phyloP scores from a whole-genome alignment of 2,797 vertebrate species.

The Oreochromis mossambicus region DNA sequence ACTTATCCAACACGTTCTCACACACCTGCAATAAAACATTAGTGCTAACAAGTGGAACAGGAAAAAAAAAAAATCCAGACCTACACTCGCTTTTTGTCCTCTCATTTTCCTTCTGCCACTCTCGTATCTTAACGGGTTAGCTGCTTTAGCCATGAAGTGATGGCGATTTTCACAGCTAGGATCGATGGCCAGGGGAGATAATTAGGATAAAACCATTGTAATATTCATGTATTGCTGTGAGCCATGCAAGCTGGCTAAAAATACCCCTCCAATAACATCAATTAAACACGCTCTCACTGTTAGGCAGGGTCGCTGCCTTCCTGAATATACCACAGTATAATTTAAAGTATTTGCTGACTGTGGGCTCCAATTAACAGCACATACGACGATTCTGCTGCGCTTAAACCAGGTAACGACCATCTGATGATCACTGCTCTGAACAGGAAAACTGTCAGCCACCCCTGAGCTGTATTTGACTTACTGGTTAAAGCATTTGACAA shows the following conservation, averaged over 20 bases:
- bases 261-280: slow-evolving; percentile 8
- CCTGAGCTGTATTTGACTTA: neutral
- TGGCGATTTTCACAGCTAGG: slow-evolving; percentile 17
- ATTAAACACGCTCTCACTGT: neutral
- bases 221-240: slow-evolving; percentile 23
- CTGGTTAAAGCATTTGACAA: neutral
- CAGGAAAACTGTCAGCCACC: neutral
- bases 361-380: neutral
- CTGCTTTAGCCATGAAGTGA: slow-evolving; percentile 11
- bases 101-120: neutral
- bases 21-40: neutral
- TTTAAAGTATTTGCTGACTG: neutral
- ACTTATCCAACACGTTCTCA: neutral
- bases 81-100: neutral
- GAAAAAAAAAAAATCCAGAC: slow-evolving; percentile 4
- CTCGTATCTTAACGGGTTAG: slow-evolving; percentile 4
- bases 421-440: neutral
- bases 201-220: slow-evolving; percentile 27
- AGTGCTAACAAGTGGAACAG: neutral
- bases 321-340: neutral
- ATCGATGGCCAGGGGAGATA: slow-evolving; percentile 17
- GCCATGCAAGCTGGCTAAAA: slow-evolving; percentile 6
- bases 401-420: neutral
- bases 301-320: neutral
- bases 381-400: neutral